Percentiles rank a stretch among this genome's conserved stretches.
Evolutionary conservation across 2,113 vertebrate species (phyloP).

Genomic region (Catagonus wagneri): DNA sequence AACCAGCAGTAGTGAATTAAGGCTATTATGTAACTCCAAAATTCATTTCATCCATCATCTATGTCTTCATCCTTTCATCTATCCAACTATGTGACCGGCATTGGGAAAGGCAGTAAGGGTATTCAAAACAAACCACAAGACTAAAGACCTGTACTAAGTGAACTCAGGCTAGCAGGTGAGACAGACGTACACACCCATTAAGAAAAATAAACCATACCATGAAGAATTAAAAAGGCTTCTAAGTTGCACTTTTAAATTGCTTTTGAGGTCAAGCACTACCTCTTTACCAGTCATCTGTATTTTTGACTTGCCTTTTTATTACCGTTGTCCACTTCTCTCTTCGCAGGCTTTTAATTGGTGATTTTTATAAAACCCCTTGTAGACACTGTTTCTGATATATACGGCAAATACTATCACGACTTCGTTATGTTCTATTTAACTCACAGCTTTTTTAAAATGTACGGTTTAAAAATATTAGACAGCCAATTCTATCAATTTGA

Average conservation of each 20-base stretch:
- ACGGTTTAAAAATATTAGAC: not conserved
- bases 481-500: not conserved
- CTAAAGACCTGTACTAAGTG: not conserved
- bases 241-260: not conserved
- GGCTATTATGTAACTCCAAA: not conserved
- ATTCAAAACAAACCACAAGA: not conserved
- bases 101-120: fast-evolving
- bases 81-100: not conserved
- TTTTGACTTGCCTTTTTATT: not conserved
- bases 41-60: not conserved
- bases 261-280: not conserved
- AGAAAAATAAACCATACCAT: not conserved
- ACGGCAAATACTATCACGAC: not conserved
- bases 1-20: not conserved
- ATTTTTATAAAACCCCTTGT: not conserved
- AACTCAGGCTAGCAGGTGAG: not conserved
- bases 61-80: not conserved
- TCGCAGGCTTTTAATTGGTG: not conserved
- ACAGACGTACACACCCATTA: not conserved
- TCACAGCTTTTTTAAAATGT: not conserved
- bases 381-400: not conserved
- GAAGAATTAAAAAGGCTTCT: not conserved
- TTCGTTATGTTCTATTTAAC: not conserved
- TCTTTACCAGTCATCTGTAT: not conserved
- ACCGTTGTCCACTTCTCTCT: not conserved